Conservation (phyloP, 1,140 invertebrate genomes). For the Dreissena rostriformis region DNA sequence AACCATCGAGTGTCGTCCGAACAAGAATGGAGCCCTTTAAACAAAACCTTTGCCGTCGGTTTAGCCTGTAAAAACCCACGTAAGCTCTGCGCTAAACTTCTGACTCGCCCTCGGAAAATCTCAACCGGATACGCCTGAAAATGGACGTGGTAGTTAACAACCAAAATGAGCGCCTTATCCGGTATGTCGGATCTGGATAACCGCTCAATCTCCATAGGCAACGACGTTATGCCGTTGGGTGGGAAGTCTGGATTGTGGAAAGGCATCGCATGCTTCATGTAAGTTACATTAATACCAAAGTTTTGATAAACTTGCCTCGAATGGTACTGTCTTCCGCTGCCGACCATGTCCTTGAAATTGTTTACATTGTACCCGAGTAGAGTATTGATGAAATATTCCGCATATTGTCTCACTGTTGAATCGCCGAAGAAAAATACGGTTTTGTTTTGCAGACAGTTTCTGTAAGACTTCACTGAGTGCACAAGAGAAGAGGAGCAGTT, state of each 20-base stretch:
- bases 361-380: background rate
- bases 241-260: constrained; percentile 33
- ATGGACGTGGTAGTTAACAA: constrained; percentile 18
- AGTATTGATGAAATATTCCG: constrained; percentile 11
- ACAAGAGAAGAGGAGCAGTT: too few relatives aligned
- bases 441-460: constrained; percentile 24
- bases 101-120: constrained; percentile 2
- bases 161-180: constrained; percentile 17
- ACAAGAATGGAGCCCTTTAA: constrained; percentile 15
- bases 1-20: constrained; percentile 32
- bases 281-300: constrained; percentile 15
- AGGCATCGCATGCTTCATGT: constrained; percentile 45
- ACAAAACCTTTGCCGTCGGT: constrained; percentile 25
- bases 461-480: background rate
- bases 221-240: background rate
- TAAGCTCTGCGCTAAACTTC: background rate
- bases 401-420: constrained; percentile 37
- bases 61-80: background rate
- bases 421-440: constrained; percentile 12
- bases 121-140: constrained; percentile 9
- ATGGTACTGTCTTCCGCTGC: constrained; percentile 5
- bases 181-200: background rate
- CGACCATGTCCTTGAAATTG: background rate
- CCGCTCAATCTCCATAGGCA: too few relatives aligned
- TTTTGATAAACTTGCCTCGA: background rate